Conservation (phyloP, 2,888 invertebrate genomes). For the Camptogramma bilineatum region DNA sequence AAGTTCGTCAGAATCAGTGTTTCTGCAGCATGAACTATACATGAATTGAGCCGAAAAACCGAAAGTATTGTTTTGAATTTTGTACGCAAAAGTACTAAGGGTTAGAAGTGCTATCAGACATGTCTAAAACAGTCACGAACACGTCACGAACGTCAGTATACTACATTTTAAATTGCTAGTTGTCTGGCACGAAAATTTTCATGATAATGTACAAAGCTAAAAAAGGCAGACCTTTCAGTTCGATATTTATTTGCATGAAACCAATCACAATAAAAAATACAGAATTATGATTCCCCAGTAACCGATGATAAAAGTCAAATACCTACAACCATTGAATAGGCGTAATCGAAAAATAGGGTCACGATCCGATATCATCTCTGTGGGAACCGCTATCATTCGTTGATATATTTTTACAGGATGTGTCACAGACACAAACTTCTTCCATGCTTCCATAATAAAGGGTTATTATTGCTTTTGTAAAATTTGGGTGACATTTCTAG, state of each 20-base stretch:
- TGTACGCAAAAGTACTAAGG: neutral
- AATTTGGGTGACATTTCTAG: too few relatives aligned
- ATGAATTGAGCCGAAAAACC: too few relatives aligned
- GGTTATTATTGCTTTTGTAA: too few relatives aligned
- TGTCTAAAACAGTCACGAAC: neutral
- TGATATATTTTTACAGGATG: conserved; percentile 10
- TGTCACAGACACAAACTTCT: neutral
- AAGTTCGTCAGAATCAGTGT: too few relatives aligned
- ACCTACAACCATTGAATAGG: conserved; percentile 33
- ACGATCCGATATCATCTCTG: conserved; percentile 32
- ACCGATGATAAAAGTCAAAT: conserved; percentile 35
- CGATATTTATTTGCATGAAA: conserved; percentile 10
- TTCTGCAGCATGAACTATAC: too few relatives aligned
- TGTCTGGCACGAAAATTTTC: neutral
- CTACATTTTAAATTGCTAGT: neutral
- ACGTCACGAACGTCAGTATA: neutral
- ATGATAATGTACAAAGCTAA: neutral
- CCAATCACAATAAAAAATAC: conserved; percentile 23
- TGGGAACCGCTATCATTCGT: conserved; percentile 19
- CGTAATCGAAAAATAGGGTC: conserved; percentile 36
- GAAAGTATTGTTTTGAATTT: too few relatives aligned
- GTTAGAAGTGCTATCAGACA: neutral
- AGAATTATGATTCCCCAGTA: conserved; percentile 24
- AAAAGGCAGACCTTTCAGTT: neutral
- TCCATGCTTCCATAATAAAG: neutral